These are phyloP conservation scores for Mamestra configurata DNA, from an alignment of 1,140 invertebrate species.

Conservation along the genomic window DNA sequence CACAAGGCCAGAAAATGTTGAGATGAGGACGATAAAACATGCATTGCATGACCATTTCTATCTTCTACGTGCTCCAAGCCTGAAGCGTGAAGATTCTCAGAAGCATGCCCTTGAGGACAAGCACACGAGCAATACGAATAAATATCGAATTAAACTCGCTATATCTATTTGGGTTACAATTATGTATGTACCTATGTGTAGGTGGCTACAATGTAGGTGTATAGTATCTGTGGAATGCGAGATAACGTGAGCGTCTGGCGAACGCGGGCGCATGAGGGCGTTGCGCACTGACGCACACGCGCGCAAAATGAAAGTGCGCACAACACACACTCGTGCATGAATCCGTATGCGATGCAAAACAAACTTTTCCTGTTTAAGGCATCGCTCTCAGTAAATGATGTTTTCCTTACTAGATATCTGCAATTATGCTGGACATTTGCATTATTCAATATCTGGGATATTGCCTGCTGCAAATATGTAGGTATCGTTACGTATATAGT, in stretches of 20 bases:
- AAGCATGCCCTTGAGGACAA: slow-evolving; percentile 31
- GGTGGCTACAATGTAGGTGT: slow-evolving; percentile 51
- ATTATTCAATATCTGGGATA: slow-evolving; percentile 41
- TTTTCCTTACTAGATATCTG: slow-evolving; percentile 25
- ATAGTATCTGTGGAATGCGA: slow-evolving; percentile 52
- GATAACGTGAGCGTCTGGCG: slow-evolving; percentile 53
- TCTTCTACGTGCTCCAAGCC: slow-evolving; percentile 9
- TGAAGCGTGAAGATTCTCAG: not conserved
- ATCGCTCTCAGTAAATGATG: slow-evolving; percentile 44
- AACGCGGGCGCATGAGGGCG: slow-evolving; percentile 49
- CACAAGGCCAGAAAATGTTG: slow-evolving; percentile 16
- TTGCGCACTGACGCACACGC: slow-evolving; percentile 45
- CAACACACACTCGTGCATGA: slow-evolving; percentile 10
- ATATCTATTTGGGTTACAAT: slow-evolving; percentile 53
- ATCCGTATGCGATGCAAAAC: slow-evolving; percentile 49
- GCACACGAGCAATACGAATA: slow-evolving; percentile 9
- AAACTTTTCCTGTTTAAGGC: slow-evolving; percentile 53
- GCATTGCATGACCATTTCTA: slow-evolving; percentile 36
- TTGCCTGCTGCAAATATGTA: slow-evolving; percentile 21
- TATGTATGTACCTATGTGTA: slow-evolving; percentile 48
- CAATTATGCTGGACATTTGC: slow-evolving; percentile 38
- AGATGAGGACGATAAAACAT: slow-evolving; percentile 29
- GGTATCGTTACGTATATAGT: not conserved
- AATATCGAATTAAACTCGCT: slow-evolving; percentile 19
- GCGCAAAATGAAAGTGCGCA: slow-evolving; percentile 48